Evolutionary conservation across 2,888 invertebrate genomes (phyloP).

Genomic region (Lacanobia oleracea): DNA sequence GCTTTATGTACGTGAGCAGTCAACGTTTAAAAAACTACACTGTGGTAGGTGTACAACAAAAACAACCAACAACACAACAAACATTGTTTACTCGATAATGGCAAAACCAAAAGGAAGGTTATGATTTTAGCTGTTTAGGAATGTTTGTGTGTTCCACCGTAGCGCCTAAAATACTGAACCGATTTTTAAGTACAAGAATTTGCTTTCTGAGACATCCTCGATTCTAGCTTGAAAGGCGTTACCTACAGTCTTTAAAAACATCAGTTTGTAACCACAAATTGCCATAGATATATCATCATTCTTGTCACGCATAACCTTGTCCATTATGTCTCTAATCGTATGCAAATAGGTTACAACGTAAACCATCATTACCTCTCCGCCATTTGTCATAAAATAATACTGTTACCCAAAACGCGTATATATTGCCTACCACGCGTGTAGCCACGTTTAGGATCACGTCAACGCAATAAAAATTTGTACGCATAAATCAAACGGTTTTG

Average conservation of each 20-base stretch:
- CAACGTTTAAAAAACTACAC: no score
- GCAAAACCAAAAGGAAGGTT: no score
- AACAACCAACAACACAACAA: no score
- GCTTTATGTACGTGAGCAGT: no score
- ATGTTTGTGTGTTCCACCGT: no score
- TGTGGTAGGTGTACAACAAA: no score
- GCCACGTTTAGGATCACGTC: constrained; percentile 14
- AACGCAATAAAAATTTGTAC: constrained; percentile 31
- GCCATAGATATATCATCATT: neutral
- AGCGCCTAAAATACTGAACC: no score
- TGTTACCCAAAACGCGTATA: constrained; percentile 11
- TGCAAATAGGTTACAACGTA: neutral
- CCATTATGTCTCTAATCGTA: neutral
- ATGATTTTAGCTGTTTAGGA: no score
- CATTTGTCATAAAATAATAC: constrained; percentile 6
- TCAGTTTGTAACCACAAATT: neutral
- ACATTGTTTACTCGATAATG: no score
- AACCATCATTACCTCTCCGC: constrained; percentile 5
- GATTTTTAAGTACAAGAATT: no score
- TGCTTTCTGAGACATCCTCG: no score
- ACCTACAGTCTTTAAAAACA: neutral
- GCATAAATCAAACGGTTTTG: constrained; percentile 46
- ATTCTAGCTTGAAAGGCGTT: no score
- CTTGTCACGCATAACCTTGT: neutral
- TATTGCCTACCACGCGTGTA: neutral